phyloP scores from a whole-genome alignment of 2,113 vertebrate genomes.

The Laticauda laticaudata region DNA sequence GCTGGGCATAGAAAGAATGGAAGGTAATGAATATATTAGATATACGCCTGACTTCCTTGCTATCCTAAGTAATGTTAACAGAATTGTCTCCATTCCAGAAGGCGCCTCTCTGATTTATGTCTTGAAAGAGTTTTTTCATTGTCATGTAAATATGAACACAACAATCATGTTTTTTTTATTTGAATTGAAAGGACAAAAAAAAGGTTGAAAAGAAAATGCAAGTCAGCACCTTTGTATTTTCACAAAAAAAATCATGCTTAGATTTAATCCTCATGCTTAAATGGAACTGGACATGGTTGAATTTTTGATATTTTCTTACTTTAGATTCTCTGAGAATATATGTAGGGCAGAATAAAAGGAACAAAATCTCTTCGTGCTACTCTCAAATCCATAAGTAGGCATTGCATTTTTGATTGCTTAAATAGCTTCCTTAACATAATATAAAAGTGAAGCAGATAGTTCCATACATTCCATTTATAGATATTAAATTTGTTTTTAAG shows the following conservation, averaged over 20 bases:
- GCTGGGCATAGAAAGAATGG: conserved; percentile 53
- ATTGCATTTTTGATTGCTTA: background rate
- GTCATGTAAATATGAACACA: background rate
- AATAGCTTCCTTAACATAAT: background rate
- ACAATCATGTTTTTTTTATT: background rate
- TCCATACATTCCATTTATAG: background rate
- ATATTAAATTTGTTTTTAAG: background rate
- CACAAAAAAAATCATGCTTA: background rate
- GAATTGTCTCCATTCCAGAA: background rate
- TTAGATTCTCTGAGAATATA: background rate
- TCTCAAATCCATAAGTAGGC: background rate
- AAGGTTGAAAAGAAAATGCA: background rate
- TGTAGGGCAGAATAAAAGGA: background rate
- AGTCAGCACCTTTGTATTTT: background rate
- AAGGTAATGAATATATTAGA: background rate
- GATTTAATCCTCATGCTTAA: background rate
- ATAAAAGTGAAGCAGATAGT: background rate
- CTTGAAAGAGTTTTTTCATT: conserved; percentile 3
- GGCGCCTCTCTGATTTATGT: background rate
- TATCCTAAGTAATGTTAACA: background rate
- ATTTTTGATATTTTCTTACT: background rate
- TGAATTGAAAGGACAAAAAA: background rate
- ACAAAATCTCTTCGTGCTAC: background rate
- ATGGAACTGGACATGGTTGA: background rate
- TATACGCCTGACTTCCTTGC: background rate